phyloP scores from a whole-genome alignment of 2,888 invertebrate genomes.

The Branchellion lobata region DNA sequence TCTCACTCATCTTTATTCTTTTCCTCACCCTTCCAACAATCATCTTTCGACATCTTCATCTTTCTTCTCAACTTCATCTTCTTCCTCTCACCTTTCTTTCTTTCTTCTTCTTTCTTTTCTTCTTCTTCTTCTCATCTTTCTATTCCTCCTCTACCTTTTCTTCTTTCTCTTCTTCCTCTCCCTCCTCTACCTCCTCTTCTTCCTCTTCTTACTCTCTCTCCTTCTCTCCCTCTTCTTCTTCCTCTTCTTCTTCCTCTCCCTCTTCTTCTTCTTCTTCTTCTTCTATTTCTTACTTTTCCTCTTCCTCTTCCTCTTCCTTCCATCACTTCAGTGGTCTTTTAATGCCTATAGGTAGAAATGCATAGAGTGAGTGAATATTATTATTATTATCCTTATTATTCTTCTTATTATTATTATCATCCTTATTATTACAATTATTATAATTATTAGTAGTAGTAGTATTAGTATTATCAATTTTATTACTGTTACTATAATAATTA shows the following conservation, averaged over 20 bases:
- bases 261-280: background rate
- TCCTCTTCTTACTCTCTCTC: constrained; percentile 29
- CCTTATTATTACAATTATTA: background rate
- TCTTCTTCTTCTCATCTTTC: background rate
- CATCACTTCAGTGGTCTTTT: too few relatives aligned
- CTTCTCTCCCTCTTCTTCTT: background rate
- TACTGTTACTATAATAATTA: background rate
- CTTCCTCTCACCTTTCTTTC: too few relatives aligned
- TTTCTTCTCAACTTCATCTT: constrained; percentile 29
- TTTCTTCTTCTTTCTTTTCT: constrained; percentile 23
- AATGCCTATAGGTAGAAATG: too few relatives aligned
- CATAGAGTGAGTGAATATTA: too few relatives aligned
- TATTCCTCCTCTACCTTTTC: constrained; percentile 10
- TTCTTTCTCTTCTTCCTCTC: background rate
- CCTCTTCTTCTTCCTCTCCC: background rate
- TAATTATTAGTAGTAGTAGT: background rate
- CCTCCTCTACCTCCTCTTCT: background rate
- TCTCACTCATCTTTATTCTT: too few relatives aligned
- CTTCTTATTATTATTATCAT: constrained; percentile 1
- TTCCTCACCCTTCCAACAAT: too few relatives aligned
- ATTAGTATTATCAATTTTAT: background rate
- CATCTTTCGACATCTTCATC: too few relatives aligned
- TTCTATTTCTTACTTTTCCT: too few relatives aligned
- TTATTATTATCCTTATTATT: background rate
- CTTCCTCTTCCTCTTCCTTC: too few relatives aligned